A percentile compares a stretch with the other conserved stretches of the same genome.
These are phyloP conservation scores for Camponotus floridanus DNA, from an alignment of 1,140 invertebrate species.

Conservation along the genomic window DNA sequence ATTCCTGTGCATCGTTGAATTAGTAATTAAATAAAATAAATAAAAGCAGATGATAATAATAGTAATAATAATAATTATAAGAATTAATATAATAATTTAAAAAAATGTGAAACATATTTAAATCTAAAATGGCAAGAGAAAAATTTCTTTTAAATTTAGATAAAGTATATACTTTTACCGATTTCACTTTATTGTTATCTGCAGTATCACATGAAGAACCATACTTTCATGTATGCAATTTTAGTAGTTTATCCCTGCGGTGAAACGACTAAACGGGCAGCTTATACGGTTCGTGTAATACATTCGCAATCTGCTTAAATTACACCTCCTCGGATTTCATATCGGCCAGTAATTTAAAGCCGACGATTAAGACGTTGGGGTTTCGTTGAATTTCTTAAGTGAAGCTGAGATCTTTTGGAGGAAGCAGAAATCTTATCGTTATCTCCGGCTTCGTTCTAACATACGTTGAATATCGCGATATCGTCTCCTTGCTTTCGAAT, in stretches of 20 bases:
- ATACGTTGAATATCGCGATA: conserved; percentile 25
- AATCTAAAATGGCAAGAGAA: not conserved
- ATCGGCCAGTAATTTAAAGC: conserved; percentile 70
- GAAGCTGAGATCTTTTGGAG: conserved; percentile 38
- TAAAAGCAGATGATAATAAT: no score
- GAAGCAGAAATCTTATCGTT: conserved; percentile 56
- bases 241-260: conserved; percentile 24
- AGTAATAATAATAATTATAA: not conserved
- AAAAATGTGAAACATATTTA: not conserved
- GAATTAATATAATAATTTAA: not conserved
- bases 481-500: conserved; percentile 22
- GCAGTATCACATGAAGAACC: not conserved
- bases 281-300: conserved; percentile 57
- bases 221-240: conserved; percentile 23
- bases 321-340: conserved; percentile 72
- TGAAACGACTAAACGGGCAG: conserved; percentile 28
- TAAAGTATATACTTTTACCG: not conserved
- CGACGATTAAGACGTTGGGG: conserved; percentile 65
- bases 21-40: no score
- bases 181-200: not conserved
- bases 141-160: not conserved
- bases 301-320: conserved; percentile 65
- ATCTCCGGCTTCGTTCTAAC: not conserved
- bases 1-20: not conserved
- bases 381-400: conserved; percentile 42